Evolutionary conservation across 30 jellyfish, hydroid and myxozoan genomes (phyloP), one percentile per base, ranked within the genome.

Genomic region (Clytia hemisphaerica): DNA sequence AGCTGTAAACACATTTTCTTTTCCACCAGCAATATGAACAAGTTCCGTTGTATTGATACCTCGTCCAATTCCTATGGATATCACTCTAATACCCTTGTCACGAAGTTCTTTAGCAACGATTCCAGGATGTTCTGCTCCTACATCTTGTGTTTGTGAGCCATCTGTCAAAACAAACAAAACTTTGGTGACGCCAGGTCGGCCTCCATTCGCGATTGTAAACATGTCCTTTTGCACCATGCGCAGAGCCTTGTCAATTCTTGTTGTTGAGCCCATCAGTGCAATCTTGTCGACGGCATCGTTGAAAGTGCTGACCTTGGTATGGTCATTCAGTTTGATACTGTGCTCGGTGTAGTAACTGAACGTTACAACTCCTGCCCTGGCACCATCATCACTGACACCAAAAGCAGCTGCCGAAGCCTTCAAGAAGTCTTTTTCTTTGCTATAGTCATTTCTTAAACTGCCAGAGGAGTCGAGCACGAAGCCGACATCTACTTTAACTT

Each of bases 401-500:
- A 86, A 86, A 30, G 93, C 32, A 29, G 33, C 70, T 33, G 94
- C 94, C 45, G 79, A 35, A 14, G 21, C 61, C 32, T 79, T 86
- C 74, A 86, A 91, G 33, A 86, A 86, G 48, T 86, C 78, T 62
- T 86, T 86, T 61, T 86, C 96, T 50, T 78, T 86, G 57, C 24
- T 51, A 57, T 78, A 86, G 10, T 86, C 83, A 10, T 83, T 79
- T 45, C 83, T 62, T 61, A 86, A 70, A 45, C 96, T 86, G 45
- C 96, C 96, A 67, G 96, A 86, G 25, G 96, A 86, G 77, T 86
- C 96, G 65, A 86, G 78, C 1, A 86, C 60, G 92, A 86, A 78
- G 40, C 93, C 96, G 21, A 86, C 80, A 69, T 82, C 93, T 35
- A 76, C 94, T n/a, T 73, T 60, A 18, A 47, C 75, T 22, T 59